A percentile compares a stretch with the other conserved stretches of the same genome.
phyloP scores from a whole-genome alignment of 2,797 vertebrate genomes.

The Pseudomugil tenellus region DNA sequence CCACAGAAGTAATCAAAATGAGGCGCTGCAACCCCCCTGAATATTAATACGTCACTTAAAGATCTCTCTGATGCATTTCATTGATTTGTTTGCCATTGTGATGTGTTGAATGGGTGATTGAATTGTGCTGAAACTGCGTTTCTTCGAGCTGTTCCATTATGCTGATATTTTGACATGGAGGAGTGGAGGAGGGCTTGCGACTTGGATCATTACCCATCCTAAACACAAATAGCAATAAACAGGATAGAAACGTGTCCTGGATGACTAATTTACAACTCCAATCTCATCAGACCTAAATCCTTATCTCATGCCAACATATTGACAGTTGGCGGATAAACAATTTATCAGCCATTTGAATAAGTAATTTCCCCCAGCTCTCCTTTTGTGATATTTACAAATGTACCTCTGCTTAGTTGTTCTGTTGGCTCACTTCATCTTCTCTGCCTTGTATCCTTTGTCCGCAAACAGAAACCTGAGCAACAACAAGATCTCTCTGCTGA shows the following conservation, averaged over 20 bases:
- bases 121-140: conserved; percentile 66
- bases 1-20: conserved; percentile 35
- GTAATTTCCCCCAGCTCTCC: conserved; percentile 39
- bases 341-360: conserved; percentile 55
- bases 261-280: conserved; percentile 53
- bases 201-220: conserved; percentile 61
- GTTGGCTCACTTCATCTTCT: conserved; percentile 43
- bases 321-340: conserved; percentile 62
- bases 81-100: conserved; percentile 66
- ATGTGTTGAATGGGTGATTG: conserved; percentile 58
- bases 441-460: conserved; percentile 35
- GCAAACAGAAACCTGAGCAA: conserved; percentile 87
- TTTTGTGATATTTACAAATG: conserved; percentile 46
- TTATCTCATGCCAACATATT: conserved; percentile 56
- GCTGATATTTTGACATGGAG: conserved; percentile 54
- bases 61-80: conserved; percentile 57
- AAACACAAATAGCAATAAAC: conserved; percentile 64
- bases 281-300: conserved; percentile 63
- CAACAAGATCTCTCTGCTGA: conserved; percentile 88
- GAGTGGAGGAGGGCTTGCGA: conserved; percentile 4
- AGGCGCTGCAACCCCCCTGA: conserved; percentile 15
- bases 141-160: conserved; percentile 54
- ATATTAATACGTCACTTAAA: conserved; percentile 56
- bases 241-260: conserved; percentile 52
- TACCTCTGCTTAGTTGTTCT: conserved; percentile 6